Evolutionary conservation across 2,113 vertebrate species (phyloP).

Genomic region (Protobothrops flavoviridis): DNA sequence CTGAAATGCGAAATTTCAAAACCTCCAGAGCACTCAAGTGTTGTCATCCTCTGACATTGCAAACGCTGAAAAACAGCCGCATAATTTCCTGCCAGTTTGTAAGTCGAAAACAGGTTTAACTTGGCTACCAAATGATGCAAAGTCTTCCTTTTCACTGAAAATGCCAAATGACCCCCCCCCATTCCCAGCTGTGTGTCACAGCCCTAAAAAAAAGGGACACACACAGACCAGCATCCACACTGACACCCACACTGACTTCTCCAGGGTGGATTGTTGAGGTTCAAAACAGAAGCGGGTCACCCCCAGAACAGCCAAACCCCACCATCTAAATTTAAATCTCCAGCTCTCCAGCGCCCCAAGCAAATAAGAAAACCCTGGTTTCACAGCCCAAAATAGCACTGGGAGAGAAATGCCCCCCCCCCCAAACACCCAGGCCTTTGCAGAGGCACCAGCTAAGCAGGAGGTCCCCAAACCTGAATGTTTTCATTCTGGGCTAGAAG

Average conservation of each 20-base stretch:
- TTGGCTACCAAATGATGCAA: not conserved
- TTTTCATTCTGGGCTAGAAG: not conserved
- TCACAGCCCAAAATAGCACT: slow-evolving; percentile 23
- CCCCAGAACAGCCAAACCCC: not conserved
- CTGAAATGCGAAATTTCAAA: not conserved
- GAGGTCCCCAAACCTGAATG: not conserved
- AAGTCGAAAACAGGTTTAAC: not conserved
- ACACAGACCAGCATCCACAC: not conserved
- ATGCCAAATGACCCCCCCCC: not conserved
- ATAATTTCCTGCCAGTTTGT: not conserved
- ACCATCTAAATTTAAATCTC: not conserved
- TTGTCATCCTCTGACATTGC: not conserved
- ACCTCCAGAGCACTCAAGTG: not conserved
- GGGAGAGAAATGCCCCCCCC: slow-evolving; percentile 7
- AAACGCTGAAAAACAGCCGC: not conserved
- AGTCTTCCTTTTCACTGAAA: not conserved
- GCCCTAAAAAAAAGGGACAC: not conserved
- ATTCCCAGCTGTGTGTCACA: not conserved
- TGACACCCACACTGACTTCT: not conserved
- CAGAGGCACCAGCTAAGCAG: not conserved
- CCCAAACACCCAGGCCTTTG: slow-evolving; percentile 31
- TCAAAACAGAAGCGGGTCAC: slow-evolving; percentile 6
- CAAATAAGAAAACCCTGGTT: not conserved
- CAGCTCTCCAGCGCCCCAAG: not conserved
- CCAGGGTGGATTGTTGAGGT: not conserved